Evolutionary conservation across 2,888 invertebrate species (phyloP).

Genomic region (Cheiracanthium punctorium): DNA sequence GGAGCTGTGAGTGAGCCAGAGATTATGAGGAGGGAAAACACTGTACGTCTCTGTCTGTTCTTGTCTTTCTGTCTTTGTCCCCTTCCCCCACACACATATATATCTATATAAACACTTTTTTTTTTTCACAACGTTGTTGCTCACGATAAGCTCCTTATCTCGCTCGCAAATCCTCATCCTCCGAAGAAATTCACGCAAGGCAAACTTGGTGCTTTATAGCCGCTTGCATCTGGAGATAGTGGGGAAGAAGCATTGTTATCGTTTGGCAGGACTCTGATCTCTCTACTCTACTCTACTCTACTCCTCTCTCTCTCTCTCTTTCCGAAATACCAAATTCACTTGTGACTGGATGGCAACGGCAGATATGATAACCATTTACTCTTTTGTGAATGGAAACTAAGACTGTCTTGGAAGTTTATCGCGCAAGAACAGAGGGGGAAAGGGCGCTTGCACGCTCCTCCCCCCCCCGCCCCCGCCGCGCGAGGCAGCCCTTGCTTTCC

Average conservation of each 20-base stretch:
- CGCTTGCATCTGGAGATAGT: neutral
- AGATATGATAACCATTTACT: slow-evolving; percentile 6
- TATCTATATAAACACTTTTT: no score
- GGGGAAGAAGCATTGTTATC: slow-evolving; percentile 5
- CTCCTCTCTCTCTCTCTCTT: neutral
- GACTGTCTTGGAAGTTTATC: neutral
- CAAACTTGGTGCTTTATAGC: neutral
- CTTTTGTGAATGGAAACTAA: slow-evolving; percentile 6
- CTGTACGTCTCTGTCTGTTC: neutral
- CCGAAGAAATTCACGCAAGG: neutral
- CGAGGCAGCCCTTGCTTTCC: no score
- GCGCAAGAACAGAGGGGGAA: neutral
- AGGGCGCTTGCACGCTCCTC: neutral
- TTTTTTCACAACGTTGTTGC: neutral
- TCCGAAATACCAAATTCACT: neutral
- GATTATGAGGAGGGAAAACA: neutral
- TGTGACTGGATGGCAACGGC: neutral
- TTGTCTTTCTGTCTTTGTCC: no score
- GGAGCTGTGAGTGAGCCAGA: neutral
- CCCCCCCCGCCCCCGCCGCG: neutral
- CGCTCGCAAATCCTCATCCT: neutral
- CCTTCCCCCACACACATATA: no score
- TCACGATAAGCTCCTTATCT: neutral
- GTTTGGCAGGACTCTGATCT: neutral
- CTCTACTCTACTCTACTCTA: no score